Evolutionary conservation across 2,797 vertebrate genomes (phyloP).

Genomic region (Myoxocephalus aenaeus): DNA sequence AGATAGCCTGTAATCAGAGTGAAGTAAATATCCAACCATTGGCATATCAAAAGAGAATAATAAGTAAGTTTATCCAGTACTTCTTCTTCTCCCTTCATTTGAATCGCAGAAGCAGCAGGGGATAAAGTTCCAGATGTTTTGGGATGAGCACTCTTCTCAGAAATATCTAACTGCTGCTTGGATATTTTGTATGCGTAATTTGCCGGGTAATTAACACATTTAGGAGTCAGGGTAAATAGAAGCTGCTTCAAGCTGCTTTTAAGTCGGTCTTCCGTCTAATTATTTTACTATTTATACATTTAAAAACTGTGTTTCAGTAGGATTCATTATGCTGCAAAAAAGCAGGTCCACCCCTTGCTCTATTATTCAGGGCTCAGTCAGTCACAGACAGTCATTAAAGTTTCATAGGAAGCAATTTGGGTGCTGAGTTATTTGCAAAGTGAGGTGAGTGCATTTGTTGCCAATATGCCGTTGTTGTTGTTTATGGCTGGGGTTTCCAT

Average conservation of each 20-base stretch:
- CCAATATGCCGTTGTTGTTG: conserved; percentile 51
- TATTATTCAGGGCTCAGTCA: conserved; percentile 83
- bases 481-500: conserved; percentile 31
- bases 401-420: conserved; percentile 82
- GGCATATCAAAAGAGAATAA: conserved; percentile 11
- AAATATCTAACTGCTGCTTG: conserved; percentile 52
- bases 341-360: conserved; percentile 69
- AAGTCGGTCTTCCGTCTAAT: conserved; percentile 44
- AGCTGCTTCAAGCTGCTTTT: conserved; percentile 13
- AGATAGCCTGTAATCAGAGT: conserved; percentile 11
- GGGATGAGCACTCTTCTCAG: conserved; percentile 30
- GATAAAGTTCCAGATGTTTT: conserved; percentile 57
- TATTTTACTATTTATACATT: conserved; percentile 55
- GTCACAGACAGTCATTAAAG: conserved; percentile 84
- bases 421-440: conserved; percentile 74
- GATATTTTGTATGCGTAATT: conserved; percentile 32
- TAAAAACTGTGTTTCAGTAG: conserved; percentile 57
- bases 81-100: neutral
- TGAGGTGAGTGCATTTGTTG: conserved; percentile 68
- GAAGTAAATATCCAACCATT: neutral
- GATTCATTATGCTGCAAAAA: conserved; percentile 77
- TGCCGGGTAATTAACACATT: conserved; percentile 43
- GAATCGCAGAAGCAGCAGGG: conserved; percentile 7
- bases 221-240: conserved; percentile 37
- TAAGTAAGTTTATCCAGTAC: neutral